phyloP scores from a whole-genome alignment of 1,140 invertebrate genomes.

The Leptestheria dahalacensis region DNA sequence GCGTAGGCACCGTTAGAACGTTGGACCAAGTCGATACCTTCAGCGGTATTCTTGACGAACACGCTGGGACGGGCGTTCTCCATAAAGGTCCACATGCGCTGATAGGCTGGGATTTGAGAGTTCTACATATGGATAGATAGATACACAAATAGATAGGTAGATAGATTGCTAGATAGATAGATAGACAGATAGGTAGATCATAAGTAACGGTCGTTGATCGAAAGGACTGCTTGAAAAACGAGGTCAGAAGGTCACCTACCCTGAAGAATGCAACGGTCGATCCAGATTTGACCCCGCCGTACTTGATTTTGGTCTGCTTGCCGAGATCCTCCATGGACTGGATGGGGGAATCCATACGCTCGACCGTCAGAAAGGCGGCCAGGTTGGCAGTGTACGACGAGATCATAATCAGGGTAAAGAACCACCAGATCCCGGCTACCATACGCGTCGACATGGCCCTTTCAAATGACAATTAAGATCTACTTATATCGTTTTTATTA shows the following conservation, averaged over 20 bases:
- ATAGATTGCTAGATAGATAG: no score
- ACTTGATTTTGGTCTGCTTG: constrained; percentile 41
- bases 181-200: no score
- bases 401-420: constrained; percentile 46
- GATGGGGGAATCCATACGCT: constrained; percentile 42
- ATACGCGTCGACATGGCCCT: constrained; percentile 35
- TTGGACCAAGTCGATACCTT: constrained; percentile 69
- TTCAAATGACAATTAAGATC: constrained; percentile 12
- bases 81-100: constrained; percentile 87
- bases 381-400: constrained; percentile 47
- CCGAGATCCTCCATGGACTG: constrained; percentile 41
- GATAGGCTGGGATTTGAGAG: constrained; percentile 80
- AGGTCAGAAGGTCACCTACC: constrained; percentile 25
- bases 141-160: no score
- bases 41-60: constrained; percentile 66
- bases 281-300: constrained; percentile 37
- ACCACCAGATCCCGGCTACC: constrained; percentile 40
- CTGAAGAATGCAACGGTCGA: constrained; percentile 37
- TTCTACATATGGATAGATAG: constrained; percentile 57
- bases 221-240: background rate
- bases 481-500: background rate
- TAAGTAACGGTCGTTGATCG: background rate
- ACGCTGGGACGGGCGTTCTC: constrained; percentile 67
- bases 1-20: constrained; percentile 74
- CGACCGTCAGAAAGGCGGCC: constrained; percentile 48